phyloP scores from a whole-genome alignment of 1,140 invertebrate genomes.

The Formica selysi region DNA sequence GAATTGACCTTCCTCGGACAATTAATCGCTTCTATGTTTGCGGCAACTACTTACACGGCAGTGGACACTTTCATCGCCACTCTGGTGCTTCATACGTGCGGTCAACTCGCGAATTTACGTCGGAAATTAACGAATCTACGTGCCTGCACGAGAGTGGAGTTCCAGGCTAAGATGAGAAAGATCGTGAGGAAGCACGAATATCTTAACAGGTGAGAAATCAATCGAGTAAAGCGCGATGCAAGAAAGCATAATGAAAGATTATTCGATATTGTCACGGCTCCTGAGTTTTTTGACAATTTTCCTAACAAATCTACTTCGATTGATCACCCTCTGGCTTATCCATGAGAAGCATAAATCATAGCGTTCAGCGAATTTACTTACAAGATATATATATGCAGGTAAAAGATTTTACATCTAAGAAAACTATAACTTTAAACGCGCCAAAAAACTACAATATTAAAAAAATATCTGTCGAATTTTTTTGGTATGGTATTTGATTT shows the following conservation, averaged over 20 bases:
- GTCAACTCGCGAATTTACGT: slow-evolving; percentile 79
- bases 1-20: slow-evolving; percentile 85
- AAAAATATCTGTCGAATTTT: too few species aligned
- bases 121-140: background rate
- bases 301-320: too few species aligned
- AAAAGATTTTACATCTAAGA: too few species aligned
- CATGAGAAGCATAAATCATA: too few species aligned
- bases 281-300: too few species aligned
- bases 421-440: too few species aligned
- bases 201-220: slow-evolving; percentile 63
- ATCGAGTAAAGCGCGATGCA: background rate
- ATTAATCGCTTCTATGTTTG: slow-evolving; percentile 77
- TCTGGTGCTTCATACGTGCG: slow-evolving; percentile 86
- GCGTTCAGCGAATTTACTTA: too few species aligned
- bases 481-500: too few species aligned
- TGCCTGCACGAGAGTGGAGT: background rate
- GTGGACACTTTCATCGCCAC: slow-evolving; percentile 85
- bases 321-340: too few species aligned
- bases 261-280: background rate
- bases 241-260: background rate
- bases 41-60: slow-evolving; percentile 82
- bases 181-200: slow-evolving; percentile 65
- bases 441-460: too few species aligned
- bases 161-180: background rate
- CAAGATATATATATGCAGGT: too few species aligned